Base-by-base conservation (phyloP, 2,888 invertebrate species). In the Macropis europaea region DNA sequence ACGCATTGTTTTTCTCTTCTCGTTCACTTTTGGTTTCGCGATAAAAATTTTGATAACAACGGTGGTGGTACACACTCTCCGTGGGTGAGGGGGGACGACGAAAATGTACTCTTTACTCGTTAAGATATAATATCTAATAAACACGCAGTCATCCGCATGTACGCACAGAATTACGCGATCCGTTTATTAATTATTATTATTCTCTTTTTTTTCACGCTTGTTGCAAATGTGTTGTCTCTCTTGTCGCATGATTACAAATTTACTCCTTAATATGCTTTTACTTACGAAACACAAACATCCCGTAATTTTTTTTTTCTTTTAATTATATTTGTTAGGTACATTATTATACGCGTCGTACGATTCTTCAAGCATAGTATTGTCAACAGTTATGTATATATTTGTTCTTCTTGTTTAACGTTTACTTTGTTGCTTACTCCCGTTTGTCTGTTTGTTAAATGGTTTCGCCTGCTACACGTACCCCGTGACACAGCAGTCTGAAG, bases 281-380 rank as follows among this genome's bases (percentile, higher is more conserved):
- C 75, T 84, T 82, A 85, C 82, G 86, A 86, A 84, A 85, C 86
- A 84, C 84, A 84, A 86, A 83, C 84, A 86, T 80, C 75, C 82
- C 82, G 76, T 74, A 67, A 32, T 52, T 42, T 53, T 30, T 28
- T 19, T 32, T 67, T 54, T 48, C 48, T 48, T 54, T 67, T 69
- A 76, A 76, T n/a, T 81, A 81, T 86, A 84, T 84, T 85, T 79
- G 84, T 85, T 84, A 86, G 83, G 84, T 87, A 87, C 86, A 86
- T 54, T 82, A 86, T 87, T 83, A 88, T 84, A 86, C 84, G 84
- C 84, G 84, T 84, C 87, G 82, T 85, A 84, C 85, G 87, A 82
- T 83, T 85, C 77, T 81, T 85, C 86, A 84, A 88, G 87, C 88
- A 86, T 86, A 88, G 88, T 89, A 89, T 89, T 89, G 89, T 89